Conservation (phyloP, 2,797 vertebrate species). For the Onychomys leucogaster region DNA sequence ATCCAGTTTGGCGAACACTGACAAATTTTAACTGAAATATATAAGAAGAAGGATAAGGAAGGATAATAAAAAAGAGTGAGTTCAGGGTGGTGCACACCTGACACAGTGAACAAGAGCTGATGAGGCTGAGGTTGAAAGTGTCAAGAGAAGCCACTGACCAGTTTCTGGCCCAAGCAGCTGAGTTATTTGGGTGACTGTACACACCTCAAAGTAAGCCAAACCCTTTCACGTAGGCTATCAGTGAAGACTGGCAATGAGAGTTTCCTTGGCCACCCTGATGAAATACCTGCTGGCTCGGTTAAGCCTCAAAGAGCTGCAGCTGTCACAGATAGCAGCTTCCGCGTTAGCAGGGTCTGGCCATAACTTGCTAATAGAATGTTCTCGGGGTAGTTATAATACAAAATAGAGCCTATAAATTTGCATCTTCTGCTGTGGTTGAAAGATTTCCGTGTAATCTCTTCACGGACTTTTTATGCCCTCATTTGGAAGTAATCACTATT, state of each 20-base stretch:
- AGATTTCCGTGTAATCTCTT: conserved; percentile 67
- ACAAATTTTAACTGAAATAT: conserved; percentile 56
- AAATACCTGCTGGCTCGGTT: conserved; percentile 6
- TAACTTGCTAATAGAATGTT: conserved; percentile 67
- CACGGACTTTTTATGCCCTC: conserved; percentile 66
- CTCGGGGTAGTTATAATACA: conserved; percentile 63
- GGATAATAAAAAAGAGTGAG: conserved; percentile 31
- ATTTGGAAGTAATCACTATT: conserved; percentile 71
- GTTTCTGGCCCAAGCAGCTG: neutral
- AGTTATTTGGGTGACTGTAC: neutral
- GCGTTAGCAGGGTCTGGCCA: conserved; percentile 49
- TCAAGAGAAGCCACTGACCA: neutral
- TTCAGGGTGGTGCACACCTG: neutral
- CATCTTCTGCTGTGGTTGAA: conserved; percentile 71
- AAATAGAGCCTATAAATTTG: conserved; percentile 72
- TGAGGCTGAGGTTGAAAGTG: neutral
- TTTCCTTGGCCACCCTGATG: conserved; percentile 12
- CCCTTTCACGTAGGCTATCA: conserved; percentile 17
- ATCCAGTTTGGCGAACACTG: neutral
- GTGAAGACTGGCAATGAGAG: conserved; percentile 1
- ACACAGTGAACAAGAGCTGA: neutral
- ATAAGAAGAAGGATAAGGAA: neutral
- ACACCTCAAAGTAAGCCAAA: conserved; percentile 58
- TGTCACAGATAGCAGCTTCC: conserved; percentile 50
- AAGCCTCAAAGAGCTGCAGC: neutral